These are phyloP conservation scores for Peucedramus taeniatus DNA, from an alignment of 2,113 vertebrate species.

Conservation along the genomic window DNA sequence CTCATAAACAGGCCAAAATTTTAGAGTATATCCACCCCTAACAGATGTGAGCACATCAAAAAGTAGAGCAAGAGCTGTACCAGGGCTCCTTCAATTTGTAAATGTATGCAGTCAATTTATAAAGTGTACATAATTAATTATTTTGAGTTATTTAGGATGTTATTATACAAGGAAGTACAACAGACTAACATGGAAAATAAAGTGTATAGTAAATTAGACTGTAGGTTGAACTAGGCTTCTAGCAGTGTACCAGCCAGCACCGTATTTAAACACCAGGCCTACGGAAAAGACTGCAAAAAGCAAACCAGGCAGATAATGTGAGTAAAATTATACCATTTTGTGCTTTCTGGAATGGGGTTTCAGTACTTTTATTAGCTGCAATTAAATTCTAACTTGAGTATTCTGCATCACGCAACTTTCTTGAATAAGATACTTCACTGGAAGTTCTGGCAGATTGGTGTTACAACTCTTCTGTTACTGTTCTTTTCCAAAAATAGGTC, in stretches of 20 bases:
- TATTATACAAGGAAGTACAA: not conserved
- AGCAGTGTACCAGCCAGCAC: not conserved
- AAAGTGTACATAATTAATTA: not conserved
- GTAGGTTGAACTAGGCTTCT: not conserved
- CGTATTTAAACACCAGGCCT: not conserved
- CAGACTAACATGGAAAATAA: not conserved
- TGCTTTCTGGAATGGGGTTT: not conserved
- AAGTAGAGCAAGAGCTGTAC: not conserved
- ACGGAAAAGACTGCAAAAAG: not conserved
- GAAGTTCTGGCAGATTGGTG: not conserved
- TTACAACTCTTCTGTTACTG: not conserved
- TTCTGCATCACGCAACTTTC: not conserved
- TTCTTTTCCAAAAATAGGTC: not conserved
- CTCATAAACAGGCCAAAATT: not conserved
- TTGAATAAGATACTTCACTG: not conserved
- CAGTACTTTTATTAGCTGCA: not conserved
- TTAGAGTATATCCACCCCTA: not conserved
- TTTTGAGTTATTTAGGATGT: not conserved
- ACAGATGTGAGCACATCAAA: not conserved
- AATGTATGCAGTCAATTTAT: not conserved
- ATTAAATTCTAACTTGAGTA: not conserved
- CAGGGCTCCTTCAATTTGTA: not conserved
- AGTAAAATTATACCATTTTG: not conserved
- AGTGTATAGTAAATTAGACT: not conserved
- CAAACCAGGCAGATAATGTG: not conserved